Evolutionary conservation across 2,113 vertebrate genomes (phyloP).

Genomic region (Aptenodytes forsteri): DNA sequence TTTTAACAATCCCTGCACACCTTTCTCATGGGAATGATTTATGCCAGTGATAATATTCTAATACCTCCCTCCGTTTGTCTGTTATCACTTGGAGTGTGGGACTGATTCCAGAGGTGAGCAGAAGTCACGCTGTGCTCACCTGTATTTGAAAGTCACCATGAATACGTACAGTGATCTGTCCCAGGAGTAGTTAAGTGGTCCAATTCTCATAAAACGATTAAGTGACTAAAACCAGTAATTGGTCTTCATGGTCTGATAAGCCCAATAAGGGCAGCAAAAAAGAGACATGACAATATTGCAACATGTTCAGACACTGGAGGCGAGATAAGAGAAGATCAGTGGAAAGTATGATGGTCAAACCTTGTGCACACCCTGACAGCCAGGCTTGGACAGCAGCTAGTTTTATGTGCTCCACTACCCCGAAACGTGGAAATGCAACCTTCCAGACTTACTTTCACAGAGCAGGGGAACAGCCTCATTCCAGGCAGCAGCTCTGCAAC

Average conservation of each 20-base stretch:
- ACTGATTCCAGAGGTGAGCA: not conserved
- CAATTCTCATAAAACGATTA: conserved; percentile 17
- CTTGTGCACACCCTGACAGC: not conserved
- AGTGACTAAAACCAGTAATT: conserved; percentile 2
- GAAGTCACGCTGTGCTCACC: not conserved
- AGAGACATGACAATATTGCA: not conserved
- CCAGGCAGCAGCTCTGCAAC: not conserved
- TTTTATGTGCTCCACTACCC: not conserved
- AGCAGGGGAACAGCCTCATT: not conserved
- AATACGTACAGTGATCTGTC: not conserved
- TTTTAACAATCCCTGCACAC: not conserved
- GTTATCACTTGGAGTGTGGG: not conserved
- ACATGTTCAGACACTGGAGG: not conserved
- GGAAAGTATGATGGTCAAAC: not conserved
- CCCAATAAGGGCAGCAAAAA: not conserved
- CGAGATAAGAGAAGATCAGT: not conserved
- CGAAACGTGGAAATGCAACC: not conserved
- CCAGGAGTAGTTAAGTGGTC: not conserved
- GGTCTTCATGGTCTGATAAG: conserved; percentile 4
- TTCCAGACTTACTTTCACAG: not conserved
- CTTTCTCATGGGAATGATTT: not conserved
- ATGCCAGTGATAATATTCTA: not conserved
- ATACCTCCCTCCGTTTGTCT: not conserved
- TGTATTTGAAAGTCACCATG: conserved; percentile 10
- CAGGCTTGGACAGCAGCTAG: not conserved